These are phyloP conservation scores for Osmoderma eremita DNA, from an alignment of 2,888 invertebrate genomes.

Conservation along the genomic window DNA sequence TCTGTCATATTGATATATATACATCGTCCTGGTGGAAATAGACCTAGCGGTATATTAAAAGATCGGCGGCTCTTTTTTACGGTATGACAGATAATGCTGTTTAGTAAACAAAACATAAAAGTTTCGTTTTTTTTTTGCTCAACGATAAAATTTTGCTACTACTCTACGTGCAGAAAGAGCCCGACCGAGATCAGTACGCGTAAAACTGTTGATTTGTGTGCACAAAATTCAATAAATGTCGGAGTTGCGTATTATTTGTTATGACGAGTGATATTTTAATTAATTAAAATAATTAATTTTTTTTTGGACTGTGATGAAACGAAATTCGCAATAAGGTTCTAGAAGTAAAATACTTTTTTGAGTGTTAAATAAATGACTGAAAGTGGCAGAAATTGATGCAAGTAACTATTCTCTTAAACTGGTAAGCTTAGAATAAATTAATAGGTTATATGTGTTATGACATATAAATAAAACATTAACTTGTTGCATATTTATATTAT, in stretches of 20 bases:
- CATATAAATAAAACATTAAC: too few relatives aligned
- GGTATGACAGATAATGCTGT: constrained; percentile 38
- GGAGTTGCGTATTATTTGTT: not conserved
- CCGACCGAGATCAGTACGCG: constrained; percentile 11
- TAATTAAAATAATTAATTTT: not conserved
- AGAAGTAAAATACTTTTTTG: too few relatives aligned
- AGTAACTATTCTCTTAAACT: too few relatives aligned
- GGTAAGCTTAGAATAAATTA: too few relatives aligned
- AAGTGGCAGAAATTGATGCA: too few relatives aligned
- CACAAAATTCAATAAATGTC: constrained; percentile 6
- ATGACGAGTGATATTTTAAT: too few relatives aligned
- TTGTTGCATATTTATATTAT: too few relatives aligned
- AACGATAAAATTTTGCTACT: constrained; percentile 26
- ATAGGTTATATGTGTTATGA: too few relatives aligned
- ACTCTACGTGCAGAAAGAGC: constrained; percentile 17
- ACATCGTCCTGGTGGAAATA: constrained; percentile 7
- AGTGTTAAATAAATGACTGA: too few relatives aligned
- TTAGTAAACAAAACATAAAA: constrained; percentile 40
- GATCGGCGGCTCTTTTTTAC: constrained; percentile 13
- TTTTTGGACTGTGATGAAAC: too few relatives aligned
- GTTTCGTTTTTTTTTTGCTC: constrained; percentile 19
- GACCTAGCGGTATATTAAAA: constrained; percentile 28
- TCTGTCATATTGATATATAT: not conserved
- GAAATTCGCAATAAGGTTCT: too few relatives aligned
- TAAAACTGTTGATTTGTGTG: constrained; percentile 24